Evolutionary conservation across 2,113 vertebrate genomes (phyloP), one percentile per base, ranked within the genome.

Genomic region (Erythrolamprus reginae): DNA sequence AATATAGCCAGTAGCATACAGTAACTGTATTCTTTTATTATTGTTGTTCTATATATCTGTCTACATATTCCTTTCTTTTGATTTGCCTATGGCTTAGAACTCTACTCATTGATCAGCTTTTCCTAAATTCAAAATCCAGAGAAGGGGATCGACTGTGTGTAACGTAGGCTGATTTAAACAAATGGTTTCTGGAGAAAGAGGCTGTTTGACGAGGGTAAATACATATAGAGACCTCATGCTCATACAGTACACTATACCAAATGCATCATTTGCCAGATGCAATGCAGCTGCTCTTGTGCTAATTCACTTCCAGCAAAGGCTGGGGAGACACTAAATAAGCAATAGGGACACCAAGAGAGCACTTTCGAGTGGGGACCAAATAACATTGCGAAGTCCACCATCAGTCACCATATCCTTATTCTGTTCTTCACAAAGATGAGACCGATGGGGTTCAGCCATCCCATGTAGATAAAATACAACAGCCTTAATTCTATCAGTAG

Each of bases 401-500:
- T 91, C 92, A 89, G 87, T 93, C 0, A 0, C 87, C 91, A 88
- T 91, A 0, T 0, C 47, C 89, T 87, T 86, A n/a, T 8, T 95
- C 93, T 93, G 0, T 92, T 91, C 92, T 86, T 50, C 90, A 89
- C 89, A 93, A 93, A 92, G 94, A 92, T 93, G 94, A 93, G 90
- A 92, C 92, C 95, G 94, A 65, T 89, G 94, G 95, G 95, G 96
- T 95, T 95, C 94, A 96, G 95, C 96, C 96, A 96, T 96, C 95
- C 91, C 94, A 55, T 96, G 95, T 96, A 97, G 95, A 96, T 95
- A 96, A 95, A 95, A 92, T 95, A 94, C 94, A 95, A 94, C 95
- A 96, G 96, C 96, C 96, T 97, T 97, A 97, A 96, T 91, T 96
- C 94, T 96, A 92, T 93, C 95, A 94, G 92, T 95, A 96, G 94